Evolutionary conservation across 2,797 vertebrate species (phyloP).

Genomic region (Diplodus sargus): DNA sequence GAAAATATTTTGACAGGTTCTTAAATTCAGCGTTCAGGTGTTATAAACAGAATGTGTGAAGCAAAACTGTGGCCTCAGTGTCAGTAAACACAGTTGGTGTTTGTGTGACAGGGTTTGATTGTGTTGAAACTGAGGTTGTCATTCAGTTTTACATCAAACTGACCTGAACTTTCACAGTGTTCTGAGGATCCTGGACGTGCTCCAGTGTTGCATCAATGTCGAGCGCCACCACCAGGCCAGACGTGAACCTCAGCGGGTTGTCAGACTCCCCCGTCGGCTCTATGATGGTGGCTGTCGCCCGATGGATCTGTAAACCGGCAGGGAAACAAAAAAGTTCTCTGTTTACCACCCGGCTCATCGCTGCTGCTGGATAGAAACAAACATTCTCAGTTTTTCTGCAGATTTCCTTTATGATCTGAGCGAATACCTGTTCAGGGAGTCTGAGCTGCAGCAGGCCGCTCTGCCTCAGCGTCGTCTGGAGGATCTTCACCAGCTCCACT

Average conservation of each 20-base stretch:
- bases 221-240: constrained; percentile 93
- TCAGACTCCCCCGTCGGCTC: constrained; percentile 97
- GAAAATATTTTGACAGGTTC: too few relatives aligned
- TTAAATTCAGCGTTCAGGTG: too few relatives aligned
- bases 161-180: constrained; percentile 94
- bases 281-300: constrained; percentile 92
- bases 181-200: constrained; percentile 93
- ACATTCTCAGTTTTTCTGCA: neutral
- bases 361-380: neutral
- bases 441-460: constrained; percentile 91
- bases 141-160: neutral
- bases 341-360: neutral
- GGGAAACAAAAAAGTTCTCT: neutral
- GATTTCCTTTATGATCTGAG: neutral
- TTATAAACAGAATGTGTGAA: too few relatives aligned
- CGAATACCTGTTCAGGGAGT: constrained; percentile 90
- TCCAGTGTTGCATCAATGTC: constrained; percentile 95
- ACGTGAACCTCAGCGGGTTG: constrained; percentile 94
- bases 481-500: constrained; percentile 93
- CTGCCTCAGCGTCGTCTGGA: constrained; percentile 92
- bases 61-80: too few relatives aligned
- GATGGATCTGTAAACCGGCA: constrained; percentile 87
- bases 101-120: too few relatives aligned
- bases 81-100: too few relatives aligned
- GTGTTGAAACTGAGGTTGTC: neutral